Base-by-base conservation (phyloP, 2,888 invertebrate genomes). In the Lypha dubia region DNA sequence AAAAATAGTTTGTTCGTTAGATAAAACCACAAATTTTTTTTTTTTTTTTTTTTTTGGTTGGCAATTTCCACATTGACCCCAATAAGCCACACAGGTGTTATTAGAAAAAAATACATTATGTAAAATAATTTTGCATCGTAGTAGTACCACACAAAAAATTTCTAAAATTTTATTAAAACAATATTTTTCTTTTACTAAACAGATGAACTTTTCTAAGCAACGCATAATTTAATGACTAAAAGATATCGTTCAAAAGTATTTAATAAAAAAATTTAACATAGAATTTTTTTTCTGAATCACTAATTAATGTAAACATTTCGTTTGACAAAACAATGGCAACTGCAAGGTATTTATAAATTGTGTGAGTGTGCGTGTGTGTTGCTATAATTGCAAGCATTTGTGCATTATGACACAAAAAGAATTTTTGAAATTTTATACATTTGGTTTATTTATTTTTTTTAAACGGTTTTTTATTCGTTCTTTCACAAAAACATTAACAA, bases 1-100 rank as follows among this genome's bases (percentile, higher is more conserved):
- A 74, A 28, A 41, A 35, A 35, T 28, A 15, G 22, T 24, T 38
- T 35, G 15, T 35, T 49, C 3, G 17, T 24, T 49, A 15, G 9
- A 17, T 1, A 20, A 46, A 35, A 49, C 51, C 38, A 8, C 68
- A 70, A 56, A 70, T 41, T 56, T 38, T 24, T 63, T 51, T 28
- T 35, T 28, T 49, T 17, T 41, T 22, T n/a, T 41, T 56, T 38
- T 24, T 63, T 51, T 28, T 35, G 20, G 38, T 17, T 41, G 22
- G n/a, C 9, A n/a, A 17, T 20, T 74, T 53, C 41, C 3, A 24
- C 22, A 60, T 32, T 74, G 53, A 20, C 28, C 44, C 44, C 20
- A 44, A 65, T 53, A 53, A 24, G 22, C 68, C 68, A 24, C 53
- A 56, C 38, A 70, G 68, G 68, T 56, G 41, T 70, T 70, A 17